Percentiles rank a stretch among this genome's conserved stretches.
Evolutionary conservation across 2,113 vertebrate species (phyloP).

Genomic region (Apistogramma diplotaenia): DNA sequence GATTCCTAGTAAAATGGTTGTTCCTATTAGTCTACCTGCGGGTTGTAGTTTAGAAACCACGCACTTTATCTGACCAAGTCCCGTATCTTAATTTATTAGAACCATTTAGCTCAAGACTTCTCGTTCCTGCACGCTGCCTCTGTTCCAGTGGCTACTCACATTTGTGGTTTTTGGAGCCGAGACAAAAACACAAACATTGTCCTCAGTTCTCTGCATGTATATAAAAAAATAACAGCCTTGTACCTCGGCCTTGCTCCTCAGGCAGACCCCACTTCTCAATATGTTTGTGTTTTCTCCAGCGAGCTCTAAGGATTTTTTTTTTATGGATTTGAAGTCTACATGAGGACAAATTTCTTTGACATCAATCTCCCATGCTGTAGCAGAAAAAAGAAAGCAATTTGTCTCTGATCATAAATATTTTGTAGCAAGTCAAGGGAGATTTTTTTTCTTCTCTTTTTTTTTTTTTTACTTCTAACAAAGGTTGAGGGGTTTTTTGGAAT

Average conservation of each 20-base stretch:
- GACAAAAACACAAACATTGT: conserved; percentile 2
- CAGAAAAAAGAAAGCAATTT: conserved; percentile 28
- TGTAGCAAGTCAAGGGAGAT: neutral
- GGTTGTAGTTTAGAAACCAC: conserved; percentile 39
- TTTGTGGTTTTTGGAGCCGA: conserved; percentile 23
- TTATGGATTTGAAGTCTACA: conserved; percentile 12
- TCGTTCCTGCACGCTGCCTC: neutral
- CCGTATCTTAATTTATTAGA: conserved; percentile 46
- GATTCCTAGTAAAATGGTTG: conserved; percentile 53
- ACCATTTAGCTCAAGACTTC: conserved; percentile 18
- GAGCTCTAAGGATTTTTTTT: conserved; percentile 2
- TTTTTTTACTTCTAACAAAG: neutral
- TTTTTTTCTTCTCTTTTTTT: neutral
- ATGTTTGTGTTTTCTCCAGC: conserved; percentile 17
- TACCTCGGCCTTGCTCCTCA: neutral
- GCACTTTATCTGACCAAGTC: conserved; percentile 44
- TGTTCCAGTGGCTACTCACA: conserved; percentile 6
- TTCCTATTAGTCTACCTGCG: conserved; percentile 52
- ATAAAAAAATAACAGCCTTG: neutral
- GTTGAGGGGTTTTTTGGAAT: no score
- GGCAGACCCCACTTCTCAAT: neutral
- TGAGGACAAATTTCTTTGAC: conserved; percentile 30
- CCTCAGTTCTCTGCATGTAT: neutral
- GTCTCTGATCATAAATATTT: conserved; percentile 39
- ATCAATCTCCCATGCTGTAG: neutral